phyloP scores from a whole-genome alignment of 2,113 vertebrate genomes.

The Loxodonta africana region DNA sequence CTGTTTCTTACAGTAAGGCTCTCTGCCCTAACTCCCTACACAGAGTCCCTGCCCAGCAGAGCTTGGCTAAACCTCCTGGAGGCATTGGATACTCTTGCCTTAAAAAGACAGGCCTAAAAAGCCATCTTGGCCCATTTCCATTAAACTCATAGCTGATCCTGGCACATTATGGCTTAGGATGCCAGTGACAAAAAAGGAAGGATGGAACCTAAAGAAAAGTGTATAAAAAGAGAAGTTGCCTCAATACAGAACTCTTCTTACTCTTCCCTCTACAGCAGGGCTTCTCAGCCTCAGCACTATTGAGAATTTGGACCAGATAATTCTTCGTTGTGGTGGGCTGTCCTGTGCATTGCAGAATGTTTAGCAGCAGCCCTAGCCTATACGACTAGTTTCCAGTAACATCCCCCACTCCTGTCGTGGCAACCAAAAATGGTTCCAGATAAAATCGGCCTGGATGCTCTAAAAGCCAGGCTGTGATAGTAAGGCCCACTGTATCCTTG shows the following conservation, averaged over 20 bases:
- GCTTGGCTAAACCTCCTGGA: not conserved
- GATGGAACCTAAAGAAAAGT: not conserved
- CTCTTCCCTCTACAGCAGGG: not conserved
- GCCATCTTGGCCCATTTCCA: not conserved
- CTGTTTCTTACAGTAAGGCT: not conserved
- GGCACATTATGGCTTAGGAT: not conserved
- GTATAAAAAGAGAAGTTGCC: not conserved
- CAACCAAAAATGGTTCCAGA: not conserved
- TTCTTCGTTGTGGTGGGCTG: too few relatives aligned
- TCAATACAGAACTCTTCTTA: not conserved
- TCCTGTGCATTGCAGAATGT: too few relatives aligned
- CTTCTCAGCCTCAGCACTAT: not conserved
- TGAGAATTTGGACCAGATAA: too few relatives aligned
- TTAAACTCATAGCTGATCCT: not conserved
- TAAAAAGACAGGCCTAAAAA: not conserved
- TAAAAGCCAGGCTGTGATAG: not conserved
- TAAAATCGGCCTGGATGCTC: not conserved
- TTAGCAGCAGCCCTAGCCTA: not conserved
- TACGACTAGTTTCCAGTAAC: not conserved
- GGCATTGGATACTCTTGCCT: not conserved
- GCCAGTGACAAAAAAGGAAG: not conserved
- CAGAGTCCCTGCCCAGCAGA: not conserved
- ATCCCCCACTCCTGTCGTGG: rapidly evolving
- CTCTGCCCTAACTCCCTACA: not conserved
- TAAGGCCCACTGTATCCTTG: not conserved